Evolutionary conservation across 2,797 vertebrate species (phyloP).

Genomic region (Momotus momota): DNA sequence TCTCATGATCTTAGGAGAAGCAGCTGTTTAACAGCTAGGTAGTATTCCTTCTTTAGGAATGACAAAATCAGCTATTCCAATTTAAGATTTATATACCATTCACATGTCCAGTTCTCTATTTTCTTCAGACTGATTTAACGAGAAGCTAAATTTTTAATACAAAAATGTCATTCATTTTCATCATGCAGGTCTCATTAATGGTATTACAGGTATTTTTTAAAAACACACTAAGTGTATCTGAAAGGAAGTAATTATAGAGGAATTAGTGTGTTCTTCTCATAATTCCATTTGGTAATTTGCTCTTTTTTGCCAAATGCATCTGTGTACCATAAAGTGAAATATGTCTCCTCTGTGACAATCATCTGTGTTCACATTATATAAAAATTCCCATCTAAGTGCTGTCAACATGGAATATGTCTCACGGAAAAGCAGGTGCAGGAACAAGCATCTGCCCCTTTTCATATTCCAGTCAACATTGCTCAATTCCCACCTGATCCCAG

Average conservation of each 20-base stretch:
- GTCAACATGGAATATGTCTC: neutral
- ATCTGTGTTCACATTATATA: neutral
- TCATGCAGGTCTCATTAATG: neutral
- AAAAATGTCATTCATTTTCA: neutral
- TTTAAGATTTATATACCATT: neutral
- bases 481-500: neutral
- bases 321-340: neutral
- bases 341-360: neutral
- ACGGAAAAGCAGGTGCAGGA: neutral
- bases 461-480: neutral
- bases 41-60: neutral
- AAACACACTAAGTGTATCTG: neutral
- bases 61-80: neutral
- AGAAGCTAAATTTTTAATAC: neutral
- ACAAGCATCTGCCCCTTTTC: neutral
- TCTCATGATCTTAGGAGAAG: neutral
- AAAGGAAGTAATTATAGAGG: neutral
- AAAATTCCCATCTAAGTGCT: neutral
- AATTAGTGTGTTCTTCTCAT: neutral
- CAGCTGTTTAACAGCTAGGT: neutral
- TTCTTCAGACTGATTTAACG: neutral
- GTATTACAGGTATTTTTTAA: neutral
- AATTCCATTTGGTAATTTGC: neutral
- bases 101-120: neutral
- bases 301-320: neutral